Conservation (phyloP, 2,797 vertebrate species). For the Agapornis canus region DNA sequence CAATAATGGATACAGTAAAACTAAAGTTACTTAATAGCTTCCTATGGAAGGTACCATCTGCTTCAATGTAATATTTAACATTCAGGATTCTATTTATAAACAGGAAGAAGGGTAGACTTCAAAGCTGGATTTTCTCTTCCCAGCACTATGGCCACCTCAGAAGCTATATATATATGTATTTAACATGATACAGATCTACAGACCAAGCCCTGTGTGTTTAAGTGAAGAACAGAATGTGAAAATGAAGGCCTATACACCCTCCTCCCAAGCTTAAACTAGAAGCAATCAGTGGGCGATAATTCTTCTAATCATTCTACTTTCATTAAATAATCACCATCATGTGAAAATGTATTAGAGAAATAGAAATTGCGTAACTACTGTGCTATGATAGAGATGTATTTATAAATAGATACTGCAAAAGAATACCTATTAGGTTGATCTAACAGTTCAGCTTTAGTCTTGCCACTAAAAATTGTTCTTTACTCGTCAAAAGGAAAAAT, state of each 20-base stretch:
- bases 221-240: constrained; percentile 40
- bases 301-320: constrained; percentile 57
- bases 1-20: background rate
- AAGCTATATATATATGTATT: constrained; percentile 73
- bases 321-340: constrained; percentile 65
- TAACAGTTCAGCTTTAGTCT: background rate
- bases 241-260: constrained; percentile 27
- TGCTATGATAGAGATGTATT: background rate
- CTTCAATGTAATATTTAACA: constrained; percentile 65
- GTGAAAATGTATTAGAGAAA: constrained; percentile 6
- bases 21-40: background rate
- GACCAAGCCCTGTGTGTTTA: constrained; percentile 57
- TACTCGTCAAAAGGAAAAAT: background rate
- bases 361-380: background rate
- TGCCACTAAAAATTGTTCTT: background rate
- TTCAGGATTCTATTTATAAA: constrained; percentile 91
- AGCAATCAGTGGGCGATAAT: constrained; percentile 68
- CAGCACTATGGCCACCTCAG: constrained; percentile 86
- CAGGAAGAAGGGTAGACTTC: constrained; percentile 89
- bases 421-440: background rate
- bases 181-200: constrained; percentile 53
- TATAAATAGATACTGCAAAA: background rate
- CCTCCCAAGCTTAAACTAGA: constrained; percentile 70
- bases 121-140: constrained; percentile 90
- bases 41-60: constrained; percentile 30